These are phyloP conservation scores for Gallinago undulata DNA, from an alignment of 2,113 vertebrate genomes.

Conservation along the genomic window DNA sequence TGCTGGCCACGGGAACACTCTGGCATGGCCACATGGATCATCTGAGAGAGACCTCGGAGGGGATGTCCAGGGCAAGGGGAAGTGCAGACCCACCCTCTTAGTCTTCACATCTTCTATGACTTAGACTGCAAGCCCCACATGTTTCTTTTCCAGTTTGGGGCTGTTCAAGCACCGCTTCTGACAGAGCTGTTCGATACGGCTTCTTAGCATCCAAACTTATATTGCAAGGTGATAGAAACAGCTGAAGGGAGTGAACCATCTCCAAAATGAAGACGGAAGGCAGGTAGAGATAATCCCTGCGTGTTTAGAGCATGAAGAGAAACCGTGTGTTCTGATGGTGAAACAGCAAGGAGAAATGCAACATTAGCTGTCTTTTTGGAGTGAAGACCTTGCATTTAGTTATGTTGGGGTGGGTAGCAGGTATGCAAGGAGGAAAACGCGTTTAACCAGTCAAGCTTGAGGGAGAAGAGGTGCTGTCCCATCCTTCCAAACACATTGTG, in stretches of 20 bases:
- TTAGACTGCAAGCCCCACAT: background rate
- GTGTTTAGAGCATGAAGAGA: background rate
- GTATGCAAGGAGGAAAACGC: background rate
- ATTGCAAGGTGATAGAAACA: background rate
- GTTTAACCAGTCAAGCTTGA: accelerated
- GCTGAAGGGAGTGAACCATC: background rate
- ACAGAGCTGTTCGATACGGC: background rate
- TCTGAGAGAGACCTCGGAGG: background rate
- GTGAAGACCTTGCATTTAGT: background rate
- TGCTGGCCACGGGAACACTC: background rate
- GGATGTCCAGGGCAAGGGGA: background rate
- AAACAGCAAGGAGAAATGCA: background rate
- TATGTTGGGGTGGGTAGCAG: background rate
- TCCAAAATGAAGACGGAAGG: background rate
- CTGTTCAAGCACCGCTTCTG: background rate
- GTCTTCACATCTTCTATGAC: background rate
- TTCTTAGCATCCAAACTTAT: background rate
- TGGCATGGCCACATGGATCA: background rate
- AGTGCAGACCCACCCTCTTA: background rate
- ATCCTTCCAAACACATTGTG: background rate
- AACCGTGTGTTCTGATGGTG: background rate
- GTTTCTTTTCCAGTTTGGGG: background rate
- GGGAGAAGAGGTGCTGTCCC: background rate
- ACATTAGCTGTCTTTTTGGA: background rate
- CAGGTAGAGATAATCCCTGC: background rate